Base-by-base conservation (phyloP, 2,113 vertebrate species). In the Stegastes partitus region DNA sequence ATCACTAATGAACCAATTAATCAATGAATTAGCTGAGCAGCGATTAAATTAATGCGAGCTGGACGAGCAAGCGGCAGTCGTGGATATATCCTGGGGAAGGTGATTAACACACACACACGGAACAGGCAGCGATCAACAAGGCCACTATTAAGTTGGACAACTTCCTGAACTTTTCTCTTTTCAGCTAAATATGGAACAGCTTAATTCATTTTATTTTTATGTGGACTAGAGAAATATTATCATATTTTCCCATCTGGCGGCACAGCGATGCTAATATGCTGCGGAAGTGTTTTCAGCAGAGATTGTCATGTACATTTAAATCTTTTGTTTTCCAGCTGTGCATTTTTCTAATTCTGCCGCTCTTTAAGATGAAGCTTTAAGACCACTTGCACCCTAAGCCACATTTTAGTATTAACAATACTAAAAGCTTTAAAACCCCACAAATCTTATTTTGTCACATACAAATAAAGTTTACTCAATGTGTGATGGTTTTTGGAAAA, bases 1-100 rank as follows among this genome's bases (percentile, higher is more conserved):
- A 91, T 93, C 91, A 88, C 92, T 94, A 94, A 93, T 93, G 93
- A 93, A 91, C 90, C 90, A 93, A 91, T 93, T 93, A 92, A 94
- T 94, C 92, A 93, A 93, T 93, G 87, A 92, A 94, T 94, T 93
- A 93, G 91, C 89, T 86, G 82, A 92, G 92, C 90, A 90, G 91
- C 85, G 90, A 93, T 93, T 93, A 85, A 93, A 93, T 93, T 93
- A 91, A 93, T 91, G 89, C 31, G 80, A 82, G 86, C 91, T 86
- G 89, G 90, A 90, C 66, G 74, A 78, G 81, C 82, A 42, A 90
- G 86, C 85, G 81, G 87, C 89, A 90, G 90, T 91, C 87, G 79
- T 89, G 90, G 85, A 91, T 91, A 88, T 90, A 91, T 92, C 91
- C 88, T 83, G 87, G 81, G 83, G 89, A 92, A 85, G 81, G 87